Base-by-base conservation (phyloP, 1,140 invertebrate genomes). In the Rhagoletis zephyria region DNA sequence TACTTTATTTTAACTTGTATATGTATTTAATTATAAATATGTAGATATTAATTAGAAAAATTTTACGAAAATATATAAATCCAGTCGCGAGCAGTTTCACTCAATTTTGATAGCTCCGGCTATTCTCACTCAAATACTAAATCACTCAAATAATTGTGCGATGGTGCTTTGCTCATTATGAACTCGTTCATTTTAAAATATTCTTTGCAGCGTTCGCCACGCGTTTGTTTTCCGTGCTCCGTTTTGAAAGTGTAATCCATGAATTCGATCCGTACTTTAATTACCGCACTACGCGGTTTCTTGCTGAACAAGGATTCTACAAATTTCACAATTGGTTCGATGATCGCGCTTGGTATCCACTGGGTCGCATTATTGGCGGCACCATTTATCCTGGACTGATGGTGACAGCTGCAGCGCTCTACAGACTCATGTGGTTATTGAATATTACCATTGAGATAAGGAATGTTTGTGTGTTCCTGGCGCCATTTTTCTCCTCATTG, bases 181-280 rank as follows among this genome's bases (percentile, higher is more conserved):
- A 10, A 56, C 3, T 63, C 48, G 6, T 40, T 87, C 87, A 70
- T 87, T 87, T 89, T 81, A 88, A 89, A 89, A 89, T 89, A 61
- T 77, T 90, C 93, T 93, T 95, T 96, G 88, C 93, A 99, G 98
- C 98, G 64, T 99, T 99, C 95, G 97, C 97, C 56, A 98, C 97
- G 19, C 95, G 98, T 87, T 93, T 99, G 19, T 99, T 99, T 93
- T 99, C 98, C 40, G 98, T 99, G n/a, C 93, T 99, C 86, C 95
- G 98, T 74, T 99, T 98, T 94, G 98, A 99, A 93, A 98, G 97
- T 93, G 98, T 99, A 5, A 99, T 99, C 90, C 98, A 99, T 94
- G 98, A 99, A 94, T 99, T 99, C 94, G 98, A 99, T 96, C 98
- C 98, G 1, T 99, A 99, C 93, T 99, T 99, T 93, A 99, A 99